Conservation (phyloP, 2,888 invertebrate species). For the Odontocerum albicorne region DNA sequence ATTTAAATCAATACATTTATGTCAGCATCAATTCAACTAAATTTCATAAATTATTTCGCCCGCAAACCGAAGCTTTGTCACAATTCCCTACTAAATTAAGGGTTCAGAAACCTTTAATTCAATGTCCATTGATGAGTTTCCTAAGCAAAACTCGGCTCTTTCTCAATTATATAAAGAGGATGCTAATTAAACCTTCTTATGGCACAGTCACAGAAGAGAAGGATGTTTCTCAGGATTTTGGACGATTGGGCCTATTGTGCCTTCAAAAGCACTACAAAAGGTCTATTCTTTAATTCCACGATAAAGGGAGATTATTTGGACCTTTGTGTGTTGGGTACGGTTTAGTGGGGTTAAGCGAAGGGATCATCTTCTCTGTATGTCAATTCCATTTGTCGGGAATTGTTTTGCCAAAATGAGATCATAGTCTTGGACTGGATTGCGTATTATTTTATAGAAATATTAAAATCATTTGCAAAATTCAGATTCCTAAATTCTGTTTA, state of each 20-base stretch:
- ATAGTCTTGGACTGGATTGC: not conserved
- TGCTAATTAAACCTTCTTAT: conserved; percentile 19
- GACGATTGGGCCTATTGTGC: conserved; percentile 23
- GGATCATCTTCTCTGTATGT: conserved; percentile 4
- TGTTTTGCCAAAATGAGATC: not conserved
- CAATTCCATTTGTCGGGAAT: not conserved
- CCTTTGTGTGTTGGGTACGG: conserved; percentile 8
- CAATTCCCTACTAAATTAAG: no score
- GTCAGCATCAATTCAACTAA: no score
- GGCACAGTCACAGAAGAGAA: not conserved
- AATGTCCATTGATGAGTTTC: no score
- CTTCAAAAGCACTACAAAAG: conserved; percentile 2
- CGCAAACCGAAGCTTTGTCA: no score
- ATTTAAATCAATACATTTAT: no score
- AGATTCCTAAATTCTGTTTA: no score
- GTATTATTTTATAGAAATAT: no score
- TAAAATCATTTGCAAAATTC: no score
- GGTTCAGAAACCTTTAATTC: no score
- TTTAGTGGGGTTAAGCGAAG: conserved; percentile 7
- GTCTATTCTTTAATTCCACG: conserved; percentile 23
- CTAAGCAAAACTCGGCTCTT: no score
- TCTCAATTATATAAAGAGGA: conserved; percentile 27
- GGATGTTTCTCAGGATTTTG: not conserved
- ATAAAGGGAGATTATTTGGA: conserved; percentile 11
- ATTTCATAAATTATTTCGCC: no score